These are phyloP conservation scores for Craniophora ligustri DNA, from an alignment of 2,888 invertebrate species.

Conservation along the genomic window DNA sequence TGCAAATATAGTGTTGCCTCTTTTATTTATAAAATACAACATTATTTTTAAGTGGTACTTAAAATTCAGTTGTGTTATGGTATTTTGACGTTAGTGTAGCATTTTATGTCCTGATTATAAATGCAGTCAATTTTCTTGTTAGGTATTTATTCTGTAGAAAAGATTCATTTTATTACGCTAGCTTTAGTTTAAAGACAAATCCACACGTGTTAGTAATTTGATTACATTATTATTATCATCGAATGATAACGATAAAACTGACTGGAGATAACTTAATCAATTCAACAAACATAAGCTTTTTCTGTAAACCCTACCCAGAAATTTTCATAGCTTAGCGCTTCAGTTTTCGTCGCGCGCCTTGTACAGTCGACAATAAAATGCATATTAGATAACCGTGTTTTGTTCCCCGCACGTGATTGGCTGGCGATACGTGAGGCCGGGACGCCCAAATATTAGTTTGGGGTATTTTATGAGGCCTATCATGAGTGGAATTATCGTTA, in stretches of 20 bases:
- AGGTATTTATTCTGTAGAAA: too few relatives aligned
- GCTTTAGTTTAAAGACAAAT: too few relatives aligned
- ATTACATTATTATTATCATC: neutral
- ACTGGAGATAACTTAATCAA: neutral
- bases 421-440: conserved; percentile 53
- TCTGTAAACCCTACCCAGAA: conserved; percentile 65
- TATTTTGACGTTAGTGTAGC: too few relatives aligned
- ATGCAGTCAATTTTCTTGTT: too few relatives aligned
- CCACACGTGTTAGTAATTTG: too few relatives aligned
- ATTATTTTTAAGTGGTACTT: too few relatives aligned
- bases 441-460: conserved; percentile 54
- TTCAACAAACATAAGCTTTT: conserved; percentile 28
- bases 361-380: conserved; percentile 82
- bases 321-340: conserved; percentile 58
- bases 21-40: too few relatives aligned
- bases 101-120: neutral
- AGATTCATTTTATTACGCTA: too few relatives aligned
- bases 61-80: too few relatives aligned
- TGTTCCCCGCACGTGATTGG: conserved; percentile 84
- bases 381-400: conserved; percentile 86
- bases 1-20: too few relatives aligned
- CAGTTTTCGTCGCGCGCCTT: conserved; percentile 69
- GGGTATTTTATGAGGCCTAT: conserved; percentile 52
- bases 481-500: conserved; percentile 45
- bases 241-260: neutral